phyloP scores from a whole-genome alignment of 2,888 invertebrate species.

The Nomada flava region DNA sequence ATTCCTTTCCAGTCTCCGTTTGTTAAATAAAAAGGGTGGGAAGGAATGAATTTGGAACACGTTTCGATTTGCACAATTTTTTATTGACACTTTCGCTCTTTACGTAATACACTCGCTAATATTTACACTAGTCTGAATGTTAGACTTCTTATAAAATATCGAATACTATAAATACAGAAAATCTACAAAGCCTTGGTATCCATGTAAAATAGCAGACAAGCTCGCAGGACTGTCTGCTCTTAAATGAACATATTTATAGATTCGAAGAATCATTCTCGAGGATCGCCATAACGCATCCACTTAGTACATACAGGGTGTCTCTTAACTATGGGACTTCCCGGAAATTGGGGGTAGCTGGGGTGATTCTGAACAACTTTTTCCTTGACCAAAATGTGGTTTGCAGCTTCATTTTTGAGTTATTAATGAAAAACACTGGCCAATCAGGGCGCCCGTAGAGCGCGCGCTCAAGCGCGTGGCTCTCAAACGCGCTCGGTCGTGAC shows the following conservation, averaged over 20 bases:
- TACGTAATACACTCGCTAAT: slow-evolving; percentile 20
- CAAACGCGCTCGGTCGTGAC: too few species aligned
- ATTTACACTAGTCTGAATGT: slow-evolving; percentile 38
- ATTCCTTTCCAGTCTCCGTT: not conserved
- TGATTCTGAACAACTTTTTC: too few species aligned
- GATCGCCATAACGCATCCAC: not conserved
- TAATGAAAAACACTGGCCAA: too few species aligned
- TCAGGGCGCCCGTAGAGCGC: too few species aligned
- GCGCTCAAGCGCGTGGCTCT: too few species aligned
- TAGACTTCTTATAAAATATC: slow-evolving; percentile 41
- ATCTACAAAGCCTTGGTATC: slow-evolving; percentile 9
- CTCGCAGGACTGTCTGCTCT: not conserved
- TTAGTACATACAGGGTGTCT: not conserved
- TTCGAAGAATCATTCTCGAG: not conserved
- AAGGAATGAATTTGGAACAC: not conserved
- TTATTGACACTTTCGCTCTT: slow-evolving; percentile 37
- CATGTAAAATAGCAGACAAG: not conserved
- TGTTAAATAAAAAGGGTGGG: too few species aligned
- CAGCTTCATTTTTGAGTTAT: too few species aligned
- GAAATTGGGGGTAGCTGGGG: too few species aligned
- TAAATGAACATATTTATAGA: not conserved
- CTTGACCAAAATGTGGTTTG: too few species aligned
- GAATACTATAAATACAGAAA: slow-evolving; percentile 61
- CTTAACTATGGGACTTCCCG: too few species aligned
- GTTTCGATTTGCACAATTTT: slow-evolving; percentile 8